phyloP scores from a whole-genome alignment of 2,797 vertebrate genomes.

The Craterocephalus amniculus region DNA sequence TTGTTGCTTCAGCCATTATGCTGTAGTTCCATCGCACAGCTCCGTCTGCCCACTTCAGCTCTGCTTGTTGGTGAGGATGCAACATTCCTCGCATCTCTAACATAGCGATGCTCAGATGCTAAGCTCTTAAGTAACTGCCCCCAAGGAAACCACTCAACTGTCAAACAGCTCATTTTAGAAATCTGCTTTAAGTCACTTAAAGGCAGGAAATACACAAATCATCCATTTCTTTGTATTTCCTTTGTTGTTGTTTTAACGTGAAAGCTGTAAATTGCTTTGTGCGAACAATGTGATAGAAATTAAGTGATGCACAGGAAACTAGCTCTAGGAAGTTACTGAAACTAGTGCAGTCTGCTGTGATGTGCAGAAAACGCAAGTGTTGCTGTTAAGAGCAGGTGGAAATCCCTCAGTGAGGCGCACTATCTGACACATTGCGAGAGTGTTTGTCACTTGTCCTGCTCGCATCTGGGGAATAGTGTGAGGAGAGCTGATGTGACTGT shows the following conservation, averaged over 20 bases:
- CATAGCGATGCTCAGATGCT: constrained; percentile 23
- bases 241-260: constrained; percentile 8
- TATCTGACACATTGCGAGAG: constrained; percentile 21
- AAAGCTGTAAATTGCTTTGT: constrained; percentile 25
- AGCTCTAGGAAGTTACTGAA: constrained; percentile 46
- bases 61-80: constrained; percentile 45
- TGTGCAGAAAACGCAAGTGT: constrained; percentile 27
- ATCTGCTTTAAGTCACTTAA: constrained; percentile 4
- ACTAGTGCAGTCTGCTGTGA: constrained; percentile 29
- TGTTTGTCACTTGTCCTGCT: constrained; percentile 17
- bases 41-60: constrained; percentile 39
- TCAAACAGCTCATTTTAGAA: constrained; percentile 38
- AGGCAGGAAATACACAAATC: constrained; percentile 11
- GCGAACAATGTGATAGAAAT: constrained; percentile 33
- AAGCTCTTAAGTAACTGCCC: constrained; percentile 12
- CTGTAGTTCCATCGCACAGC: constrained; percentile 29
- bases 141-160: constrained; percentile 38
- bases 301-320: constrained; percentile 33
- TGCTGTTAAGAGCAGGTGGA: constrained; percentile 40
- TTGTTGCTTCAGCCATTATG: constrained; percentile 68
- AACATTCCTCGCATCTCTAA: constrained; percentile 38
- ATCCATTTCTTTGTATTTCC: constrained; percentile 10
- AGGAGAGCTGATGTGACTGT: constrained; percentile 16
- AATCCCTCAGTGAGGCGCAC: constrained; percentile 24
- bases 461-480: constrained; percentile 9